Evolutionary conservation across 2,797 vertebrate genomes (phyloP).

Genomic region (Scleropages formosus): DNA sequence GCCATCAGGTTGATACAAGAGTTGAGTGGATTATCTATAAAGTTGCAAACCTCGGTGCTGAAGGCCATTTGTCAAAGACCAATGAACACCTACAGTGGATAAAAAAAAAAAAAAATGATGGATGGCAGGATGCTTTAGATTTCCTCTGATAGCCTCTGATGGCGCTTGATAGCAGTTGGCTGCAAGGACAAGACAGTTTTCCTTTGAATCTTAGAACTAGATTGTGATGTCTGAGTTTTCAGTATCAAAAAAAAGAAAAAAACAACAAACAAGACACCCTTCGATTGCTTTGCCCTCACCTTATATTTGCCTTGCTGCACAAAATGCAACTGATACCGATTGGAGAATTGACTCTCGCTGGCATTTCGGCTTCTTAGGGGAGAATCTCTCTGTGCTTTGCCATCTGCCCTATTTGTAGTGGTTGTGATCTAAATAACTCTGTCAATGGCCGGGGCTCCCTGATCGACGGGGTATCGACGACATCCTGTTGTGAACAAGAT

Average conservation of each 20-base stretch:
- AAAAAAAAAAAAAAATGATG: too few relatives aligned
- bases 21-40: too few relatives aligned
- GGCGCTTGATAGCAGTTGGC: neutral
- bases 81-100: too few relatives aligned
- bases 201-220: neutral
- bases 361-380: neutral
- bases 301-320: too few relatives aligned
- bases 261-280: conserved; percentile 1
- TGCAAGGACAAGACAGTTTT: neutral
- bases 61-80: too few relatives aligned
- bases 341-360: neutral
- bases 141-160: too few relatives aligned
- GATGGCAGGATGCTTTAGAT: too few relatives aligned
- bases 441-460: neutral
- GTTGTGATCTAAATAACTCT: neutral
- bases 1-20: too few relatives aligned
- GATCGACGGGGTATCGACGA: conserved; percentile 7
- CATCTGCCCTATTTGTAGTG: neutral
- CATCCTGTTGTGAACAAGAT: neutral
- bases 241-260: neutral
- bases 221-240: conserved; percentile 11
- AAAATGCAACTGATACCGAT: neutral
- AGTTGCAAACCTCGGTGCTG: too few relatives aligned
- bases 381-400: neutral
- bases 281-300: neutral